Evolutionary conservation across 1,140 invertebrate species (phyloP), one percentile per base, ranked within the genome.

Genomic region (Camponotus vicinus): DNA sequence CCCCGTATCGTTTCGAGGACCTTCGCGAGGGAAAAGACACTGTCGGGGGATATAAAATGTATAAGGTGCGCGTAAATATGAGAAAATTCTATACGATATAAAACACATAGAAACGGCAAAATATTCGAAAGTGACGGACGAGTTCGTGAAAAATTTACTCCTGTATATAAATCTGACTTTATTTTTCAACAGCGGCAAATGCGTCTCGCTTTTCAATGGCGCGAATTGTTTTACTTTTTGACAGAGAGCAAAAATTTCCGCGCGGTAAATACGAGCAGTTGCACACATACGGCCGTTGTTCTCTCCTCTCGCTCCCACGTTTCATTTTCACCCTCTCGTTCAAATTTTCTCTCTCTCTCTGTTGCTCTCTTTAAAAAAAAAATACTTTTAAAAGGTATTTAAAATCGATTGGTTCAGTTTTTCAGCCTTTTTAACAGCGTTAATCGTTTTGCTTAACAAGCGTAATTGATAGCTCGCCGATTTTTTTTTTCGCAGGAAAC

Each of bases 61-160:
- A 71, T 42, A 70, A 34, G 32, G 18, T 18, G 55, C 8, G 15
- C 18, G 67, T 0, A 11, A n/a, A 63, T 63, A 21, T 40, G 63
- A 32, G 13, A 75, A 66, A 45, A 15, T 49, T 37, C 66, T 37
- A 34, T 7, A 15, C 42, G 21, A 57, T 70, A 57, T 15, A 70
- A 70, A 80, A 61, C 63, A 70, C 32, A 55, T 71, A 45, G 21
- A 83, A 83, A 45, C 40, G 69, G 40, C 55, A 42, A 45, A 70
- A 37, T 37, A 37, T n/a, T 45, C 69, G 69, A 45, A 80, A 45
- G 27, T 18, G 55, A 73, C n/a, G 15, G 9, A 21, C 49, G 64
- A 8, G 8, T 21, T 32, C 5, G 52, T 40, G 15, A 42, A 52
- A 52, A 59, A 61, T 37, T 63, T 42, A 7, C 69, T 42, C 27